Evolutionary conservation across 1,140 invertebrate genomes (phyloP), one percentile per base, ranked within the genome.

Genomic region (Drosophila albomicans): DNA sequence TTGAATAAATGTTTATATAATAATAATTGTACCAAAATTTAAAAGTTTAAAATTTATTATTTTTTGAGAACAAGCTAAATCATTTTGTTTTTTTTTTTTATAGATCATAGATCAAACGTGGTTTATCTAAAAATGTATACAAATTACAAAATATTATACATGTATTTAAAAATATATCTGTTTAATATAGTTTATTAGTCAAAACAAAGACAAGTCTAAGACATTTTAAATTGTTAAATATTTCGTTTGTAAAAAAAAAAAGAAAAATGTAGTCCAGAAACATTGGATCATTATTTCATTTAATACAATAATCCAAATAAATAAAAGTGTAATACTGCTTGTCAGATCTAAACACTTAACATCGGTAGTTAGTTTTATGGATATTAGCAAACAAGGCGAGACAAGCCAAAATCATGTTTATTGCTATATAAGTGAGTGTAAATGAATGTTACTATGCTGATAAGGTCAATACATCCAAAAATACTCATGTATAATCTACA

Each of bases 101-200:
- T 25, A 25, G 20, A 25, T 25, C 20, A 25, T 25, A 2, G 20
- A 20, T 20, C 20, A 20, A 20, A 20, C 20, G 20, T 20, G 20
- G 20, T 20, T 20, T 2, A 20, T 20, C 20, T 20, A 20, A 32
- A 8, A 54, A 54, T 32, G 52, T 54, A 32, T 43, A 54, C 52
- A 65, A 15, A 16, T 54, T 32, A 7, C 5, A 28, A 65, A 41
- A 32, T 16, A 56, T 32, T 54, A 20, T 28, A 54, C 38, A 10
- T n/a, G n/a, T 13, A n/a, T 45, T 46, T 61, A 15, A 54, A 64
- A 64, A 11, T 54, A 11, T 38, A 32, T 32, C 20, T 32, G 32
- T 38, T 28, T 4, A 46, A 10, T 62, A 38, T 13, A 45, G 13
- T 65, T 43, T 45, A 7, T n/a, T 64, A 25, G 7, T 11, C 16